Conservation (phyloP, 2,113 vertebrate species). For the Cyanoderma ruficeps region DNA sequence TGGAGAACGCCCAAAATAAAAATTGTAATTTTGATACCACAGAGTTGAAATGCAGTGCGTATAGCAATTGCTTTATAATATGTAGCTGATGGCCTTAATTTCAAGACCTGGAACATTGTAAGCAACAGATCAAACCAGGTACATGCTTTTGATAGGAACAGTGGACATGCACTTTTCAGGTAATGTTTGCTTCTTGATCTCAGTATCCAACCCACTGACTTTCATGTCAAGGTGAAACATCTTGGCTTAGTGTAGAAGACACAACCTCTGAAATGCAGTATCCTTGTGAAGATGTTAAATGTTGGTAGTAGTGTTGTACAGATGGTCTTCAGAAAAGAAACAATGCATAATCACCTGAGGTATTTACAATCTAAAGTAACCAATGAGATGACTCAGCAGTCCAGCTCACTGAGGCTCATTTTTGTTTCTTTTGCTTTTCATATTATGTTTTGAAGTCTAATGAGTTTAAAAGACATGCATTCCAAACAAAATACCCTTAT, state of each 20-base stretch:
- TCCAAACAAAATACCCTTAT: not conserved
- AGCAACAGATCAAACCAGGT: not conserved
- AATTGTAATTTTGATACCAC: not conserved
- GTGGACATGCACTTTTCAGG: not conserved
- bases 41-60: not conserved
- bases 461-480: not conserved
- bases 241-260: not conserved
- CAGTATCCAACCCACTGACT: not conserved
- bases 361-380: not conserved
- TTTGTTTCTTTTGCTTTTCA: not conserved
- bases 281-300: not conserved
- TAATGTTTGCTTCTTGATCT: not conserved
- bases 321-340: not conserved
- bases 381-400: not conserved
- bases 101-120: not conserved
- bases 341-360: not conserved
- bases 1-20: not conserved
- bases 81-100: not conserved
- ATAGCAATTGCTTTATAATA: not conserved
- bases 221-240: not conserved
- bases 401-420: not conserved
- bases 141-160: not conserved
- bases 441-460: not conserved
- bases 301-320: not conserved
- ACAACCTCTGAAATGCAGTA: not conserved